Percentiles rank a stretch among this genome's conserved stretches.
phyloP scores from a whole-genome alignment of 2,113 vertebrate genomes.

The Trichomycterus rosablanca region DNA sequence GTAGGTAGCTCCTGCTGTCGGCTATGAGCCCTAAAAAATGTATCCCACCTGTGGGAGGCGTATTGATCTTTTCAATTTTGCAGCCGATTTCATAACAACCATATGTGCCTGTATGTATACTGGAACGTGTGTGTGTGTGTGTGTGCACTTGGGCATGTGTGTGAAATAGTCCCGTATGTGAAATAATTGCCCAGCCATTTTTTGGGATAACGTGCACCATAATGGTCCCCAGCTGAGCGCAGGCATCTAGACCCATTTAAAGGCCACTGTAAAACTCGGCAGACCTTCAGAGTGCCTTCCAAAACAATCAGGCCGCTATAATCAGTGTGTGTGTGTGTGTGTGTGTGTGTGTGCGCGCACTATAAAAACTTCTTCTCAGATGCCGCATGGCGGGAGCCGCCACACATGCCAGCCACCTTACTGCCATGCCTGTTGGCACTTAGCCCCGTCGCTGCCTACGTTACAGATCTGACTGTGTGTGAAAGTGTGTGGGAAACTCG shows the following conservation, averaged over 20 bases:
- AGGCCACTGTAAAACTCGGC: slow-evolving; percentile 76
- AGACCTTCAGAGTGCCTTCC: slow-evolving; percentile 45
- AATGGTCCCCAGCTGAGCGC: slow-evolving; percentile 88
- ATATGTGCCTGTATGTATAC: not conserved
- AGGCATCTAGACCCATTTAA: slow-evolving; percentile 86
- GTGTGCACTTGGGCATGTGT: not conserved
- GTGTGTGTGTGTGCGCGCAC: slow-evolving; percentile 7
- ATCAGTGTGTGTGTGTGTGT: slow-evolving; percentile 25
- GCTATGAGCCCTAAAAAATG: not conserved
- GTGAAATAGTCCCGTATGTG: slow-evolving; percentile 67
- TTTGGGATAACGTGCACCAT: slow-evolving; percentile 84
- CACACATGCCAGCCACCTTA: slow-evolving; percentile 45
- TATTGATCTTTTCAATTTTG: slow-evolving; percentile 12
- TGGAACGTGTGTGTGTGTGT: not conserved
- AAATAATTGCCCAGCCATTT: slow-evolving; percentile 92
- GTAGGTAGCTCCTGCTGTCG: slow-evolving; percentile 9
- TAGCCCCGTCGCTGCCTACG: not conserved
- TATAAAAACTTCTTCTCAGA: slow-evolving; percentile 38
- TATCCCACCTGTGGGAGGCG: not conserved
- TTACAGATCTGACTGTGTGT: slow-evolving; percentile 10
- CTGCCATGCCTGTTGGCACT: slow-evolving; percentile 23
- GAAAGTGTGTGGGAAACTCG: no score
- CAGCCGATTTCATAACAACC: not conserved
- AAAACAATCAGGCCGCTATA: slow-evolving; percentile 42
- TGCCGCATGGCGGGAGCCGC: slow-evolving; percentile 25